Percentiles rank a stretch among this genome's conserved stretches.
Evolutionary conservation across 1,140 invertebrate genomes (phyloP).

Genomic region (Scaptodrosophila lebanonensis): DNA sequence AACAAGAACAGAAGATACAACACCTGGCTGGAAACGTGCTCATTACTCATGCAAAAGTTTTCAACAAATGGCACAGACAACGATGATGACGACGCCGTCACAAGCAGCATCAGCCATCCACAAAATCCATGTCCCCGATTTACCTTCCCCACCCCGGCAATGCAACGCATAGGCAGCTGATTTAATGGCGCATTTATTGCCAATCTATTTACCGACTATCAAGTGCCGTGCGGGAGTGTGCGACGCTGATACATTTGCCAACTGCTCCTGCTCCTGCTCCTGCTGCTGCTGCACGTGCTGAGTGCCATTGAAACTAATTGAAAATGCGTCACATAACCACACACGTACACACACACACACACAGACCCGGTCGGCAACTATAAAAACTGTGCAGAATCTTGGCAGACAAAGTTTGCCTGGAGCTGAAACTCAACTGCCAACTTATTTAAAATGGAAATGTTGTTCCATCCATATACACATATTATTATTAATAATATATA

Average conservation of each 20-base stretch:
- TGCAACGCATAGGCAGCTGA: constrained; percentile 22
- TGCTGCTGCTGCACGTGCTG: constrained; percentile 32
- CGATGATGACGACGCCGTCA: no score
- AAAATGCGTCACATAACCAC: constrained; percentile 41
- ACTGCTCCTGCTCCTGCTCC: constrained; percentile 14
- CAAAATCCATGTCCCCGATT: no score
- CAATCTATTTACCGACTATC: constrained; percentile 54
- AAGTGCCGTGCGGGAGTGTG: not conserved
- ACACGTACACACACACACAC: constrained; percentile 8
- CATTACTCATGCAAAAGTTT: constrained; percentile 45
- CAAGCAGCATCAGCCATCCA: not conserved
- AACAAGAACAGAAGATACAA: constrained; percentile 9
- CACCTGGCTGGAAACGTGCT: not conserved
- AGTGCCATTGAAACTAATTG: constrained; percentile 60
- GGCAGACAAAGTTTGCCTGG: constrained; percentile 49
- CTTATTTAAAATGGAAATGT: constrained; percentile 34
- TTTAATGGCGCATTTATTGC: constrained; percentile 57
- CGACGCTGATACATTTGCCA: constrained; percentile 53
- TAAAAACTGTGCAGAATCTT: constrained; percentile 37
- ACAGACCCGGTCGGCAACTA: constrained; percentile 5
- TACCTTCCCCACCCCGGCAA: constrained; percentile 17
- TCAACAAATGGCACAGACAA: constrained; percentile 17
- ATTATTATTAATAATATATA: constrained; percentile 57
- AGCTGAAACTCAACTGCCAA: not conserved
- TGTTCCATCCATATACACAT: constrained; percentile 4